Conservation (phyloP, 2,888 invertebrate species). For the Andrena haemorrhoa region DNA sequence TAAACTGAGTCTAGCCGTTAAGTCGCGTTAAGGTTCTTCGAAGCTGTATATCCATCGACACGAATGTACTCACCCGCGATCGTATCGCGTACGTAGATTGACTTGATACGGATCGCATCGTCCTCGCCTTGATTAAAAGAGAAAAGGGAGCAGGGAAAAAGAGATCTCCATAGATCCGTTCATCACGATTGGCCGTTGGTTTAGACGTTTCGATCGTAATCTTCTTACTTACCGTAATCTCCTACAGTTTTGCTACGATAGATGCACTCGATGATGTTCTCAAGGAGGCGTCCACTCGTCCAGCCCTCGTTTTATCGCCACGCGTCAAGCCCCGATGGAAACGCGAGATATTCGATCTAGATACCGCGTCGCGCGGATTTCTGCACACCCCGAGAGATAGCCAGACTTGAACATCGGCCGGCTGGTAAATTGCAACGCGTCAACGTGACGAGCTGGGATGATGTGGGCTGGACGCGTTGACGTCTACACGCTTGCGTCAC, state of each 20-base stretch:
- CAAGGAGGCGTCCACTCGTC: not conserved
- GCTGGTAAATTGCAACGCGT: too few relatives aligned
- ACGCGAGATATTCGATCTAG: not conserved
- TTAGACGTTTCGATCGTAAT: not conserved
- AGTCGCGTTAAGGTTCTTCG: conserved; percentile 37
- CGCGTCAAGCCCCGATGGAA: not conserved
- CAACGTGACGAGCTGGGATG: not conserved
- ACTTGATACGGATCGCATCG: not conserved
- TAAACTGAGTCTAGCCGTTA: conserved; percentile 45
- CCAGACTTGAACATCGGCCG: too few relatives aligned
- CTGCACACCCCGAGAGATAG: too few relatives aligned
- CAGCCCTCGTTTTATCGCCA: not conserved
- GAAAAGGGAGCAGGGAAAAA: not conserved
- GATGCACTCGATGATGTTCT: conserved; percentile 14
- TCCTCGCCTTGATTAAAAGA: not conserved
- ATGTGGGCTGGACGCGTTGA: conserved; percentile 20
- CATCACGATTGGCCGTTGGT: conserved; percentile 11
- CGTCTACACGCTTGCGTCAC: conserved; percentile 28
- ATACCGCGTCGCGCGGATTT: not conserved
- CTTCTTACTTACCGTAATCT: conserved; percentile 11
- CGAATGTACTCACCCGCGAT: conserved; percentile 33
- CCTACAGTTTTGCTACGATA: conserved; percentile 31
- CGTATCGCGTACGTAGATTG: conserved; percentile 7
- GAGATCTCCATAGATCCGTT: conserved; percentile 5
- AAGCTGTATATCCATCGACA: conserved; percentile 19